Conservation (phyloP, 2,888 invertebrate species). For the Lycaena phlaeas region DNA sequence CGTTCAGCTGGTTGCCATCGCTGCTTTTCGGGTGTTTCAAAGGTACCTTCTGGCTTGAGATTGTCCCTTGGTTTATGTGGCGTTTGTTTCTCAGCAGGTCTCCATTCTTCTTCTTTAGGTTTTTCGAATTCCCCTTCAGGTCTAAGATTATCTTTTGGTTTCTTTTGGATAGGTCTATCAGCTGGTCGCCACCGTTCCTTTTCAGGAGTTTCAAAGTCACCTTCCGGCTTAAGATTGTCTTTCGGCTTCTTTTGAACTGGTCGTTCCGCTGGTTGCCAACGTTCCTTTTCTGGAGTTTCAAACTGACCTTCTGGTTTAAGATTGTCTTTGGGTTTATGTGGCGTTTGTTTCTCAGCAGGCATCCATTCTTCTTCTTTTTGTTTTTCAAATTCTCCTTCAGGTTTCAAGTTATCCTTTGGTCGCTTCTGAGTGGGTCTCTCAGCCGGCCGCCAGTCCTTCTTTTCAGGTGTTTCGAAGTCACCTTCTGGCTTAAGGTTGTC, state of each 20-base stretch:
- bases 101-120: constrained; percentile 67
- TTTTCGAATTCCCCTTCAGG: constrained; percentile 42
- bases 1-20: constrained; percentile 58
- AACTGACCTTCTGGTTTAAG: constrained; percentile 71
- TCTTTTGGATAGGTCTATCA: background rate
- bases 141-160: constrained; percentile 4
- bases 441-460: constrained; percentile 39
- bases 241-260: constrained; percentile 28
- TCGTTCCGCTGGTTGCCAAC: constrained; percentile 41
- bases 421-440: constrained; percentile 41
- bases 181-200: constrained; percentile 3
- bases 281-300: constrained; percentile 35
- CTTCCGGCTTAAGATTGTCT: constrained; percentile 28
- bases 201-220: constrained; percentile 6
- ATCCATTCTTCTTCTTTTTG: constrained; percentile 38
- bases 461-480: constrained; percentile 47
- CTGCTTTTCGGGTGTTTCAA: constrained; percentile 45
- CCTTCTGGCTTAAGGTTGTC: constrained; percentile 73
- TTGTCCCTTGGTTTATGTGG: constrained; percentile 68
- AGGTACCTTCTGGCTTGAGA: constrained; percentile 66
- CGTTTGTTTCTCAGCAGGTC: constrained; percentile 43
- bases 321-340: constrained; percentile 69
- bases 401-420: constrained; percentile 68
- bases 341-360: constrained; percentile 48
- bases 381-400: constrained; percentile 66